Conservation (phyloP, 2,797 vertebrate genomes). For the Calcarius lapponicus region DNA sequence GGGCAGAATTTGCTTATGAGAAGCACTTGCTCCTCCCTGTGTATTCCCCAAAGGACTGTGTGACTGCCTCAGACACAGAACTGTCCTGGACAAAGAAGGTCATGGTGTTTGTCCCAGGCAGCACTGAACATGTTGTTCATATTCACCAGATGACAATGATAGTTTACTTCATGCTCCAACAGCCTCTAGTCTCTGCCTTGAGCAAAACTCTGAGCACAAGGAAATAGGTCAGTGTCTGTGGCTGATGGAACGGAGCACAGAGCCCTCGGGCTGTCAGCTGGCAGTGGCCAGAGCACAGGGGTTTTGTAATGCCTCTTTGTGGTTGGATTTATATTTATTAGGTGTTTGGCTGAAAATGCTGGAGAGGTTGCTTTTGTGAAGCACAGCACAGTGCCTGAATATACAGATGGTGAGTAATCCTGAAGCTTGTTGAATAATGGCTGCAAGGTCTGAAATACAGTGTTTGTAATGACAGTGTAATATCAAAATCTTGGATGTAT, state of each 20-base stretch:
- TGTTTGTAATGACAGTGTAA: neutral
- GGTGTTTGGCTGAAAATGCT: slow-evolving; percentile 82
- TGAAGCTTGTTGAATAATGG: neutral
- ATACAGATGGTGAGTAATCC: slow-evolving; percentile 80
- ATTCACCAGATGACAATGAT: slow-evolving; percentile 8
- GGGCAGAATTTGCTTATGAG: neutral
- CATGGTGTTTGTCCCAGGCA: slow-evolving; percentile 11
- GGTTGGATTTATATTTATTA: slow-evolving; percentile 46
- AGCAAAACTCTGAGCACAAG: slow-evolving; percentile 18
- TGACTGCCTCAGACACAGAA: neutral
- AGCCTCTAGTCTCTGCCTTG: slow-evolving; percentile 22
- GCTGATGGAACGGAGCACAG: neutral
- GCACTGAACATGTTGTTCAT: slow-evolving; percentile 15
- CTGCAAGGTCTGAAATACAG: neutral
- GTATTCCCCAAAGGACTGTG: neutral
- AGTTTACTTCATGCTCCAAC: slow-evolving; percentile 24
- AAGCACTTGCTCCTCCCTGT: neutral
- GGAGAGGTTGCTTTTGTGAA: slow-evolving; percentile 90
- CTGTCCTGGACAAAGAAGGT: neutral
- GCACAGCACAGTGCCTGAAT: slow-evolving; percentile 84
- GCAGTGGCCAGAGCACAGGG: neutral
- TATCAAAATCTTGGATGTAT: neutral
- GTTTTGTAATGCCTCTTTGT: neutral
- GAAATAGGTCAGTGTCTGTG: slow-evolving; percentile 28
- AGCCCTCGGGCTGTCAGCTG: neutral